Evolutionary conservation across 2,888 invertebrate genomes (phyloP).

Genomic region (Scaptomyza flava): DNA sequence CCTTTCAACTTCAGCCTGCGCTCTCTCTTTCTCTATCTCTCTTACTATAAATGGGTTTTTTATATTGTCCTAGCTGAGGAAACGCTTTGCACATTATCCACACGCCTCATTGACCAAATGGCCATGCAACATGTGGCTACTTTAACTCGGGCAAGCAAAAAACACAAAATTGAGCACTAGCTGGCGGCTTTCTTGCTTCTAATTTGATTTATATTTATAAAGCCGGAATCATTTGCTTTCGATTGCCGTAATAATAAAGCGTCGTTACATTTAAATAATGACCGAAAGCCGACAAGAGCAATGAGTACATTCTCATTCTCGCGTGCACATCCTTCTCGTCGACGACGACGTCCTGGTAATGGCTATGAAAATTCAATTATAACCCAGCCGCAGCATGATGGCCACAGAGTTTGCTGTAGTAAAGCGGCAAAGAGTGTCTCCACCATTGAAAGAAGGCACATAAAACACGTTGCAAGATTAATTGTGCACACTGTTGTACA

Average conservation of each 20-base stretch:
- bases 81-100: slow-evolving; percentile 45
- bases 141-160: slow-evolving; percentile 1
- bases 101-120: slow-evolving; percentile 64
- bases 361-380: slow-evolving; percentile 81
- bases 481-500: slow-evolving; percentile 75
- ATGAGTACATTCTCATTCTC: slow-evolving; percentile 25
- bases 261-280: slow-evolving; percentile 81
- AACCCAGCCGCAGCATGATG: slow-evolving; percentile 77
- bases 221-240: slow-evolving; percentile 79
- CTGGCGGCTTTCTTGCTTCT: slow-evolving; percentile 44
- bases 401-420: slow-evolving; percentile 39
- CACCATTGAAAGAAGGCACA: slow-evolving; percentile 49
- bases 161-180: slow-evolving; percentile 6
- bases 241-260: slow-evolving; percentile 78
- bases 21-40: background rate
- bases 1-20: slow-evolving; percentile 9
- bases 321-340: background rate
- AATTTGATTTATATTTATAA: slow-evolving; percentile 81
- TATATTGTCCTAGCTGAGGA: slow-evolving; percentile 42
- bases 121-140: slow-evolving; percentile 74
- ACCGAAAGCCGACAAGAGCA: slow-evolving; percentile 53
- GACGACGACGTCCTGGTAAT: slow-evolving; percentile 60
- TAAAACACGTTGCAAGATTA: slow-evolving; percentile 79
- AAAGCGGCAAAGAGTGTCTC: slow-evolving; percentile 1
- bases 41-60: slow-evolving; percentile 49